A percentile compares a stretch with the other conserved stretches of the same genome.
Evolutionary conservation across 2,888 invertebrate species (phyloP).

Genomic region (Euzetes globulus): DNA sequence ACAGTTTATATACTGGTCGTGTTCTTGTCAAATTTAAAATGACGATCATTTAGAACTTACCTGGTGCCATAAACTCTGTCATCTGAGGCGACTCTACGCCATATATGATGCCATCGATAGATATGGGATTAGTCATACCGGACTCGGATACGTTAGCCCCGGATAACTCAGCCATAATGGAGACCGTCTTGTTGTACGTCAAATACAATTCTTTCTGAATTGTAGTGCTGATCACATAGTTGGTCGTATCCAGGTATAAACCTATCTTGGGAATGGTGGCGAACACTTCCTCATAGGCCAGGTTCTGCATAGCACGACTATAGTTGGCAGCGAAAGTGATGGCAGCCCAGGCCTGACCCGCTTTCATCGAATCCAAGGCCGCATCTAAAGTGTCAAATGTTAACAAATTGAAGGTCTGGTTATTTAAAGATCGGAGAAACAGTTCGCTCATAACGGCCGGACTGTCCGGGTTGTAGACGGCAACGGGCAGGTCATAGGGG

Average conservation of each 20-base stretch:
- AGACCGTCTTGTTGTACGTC: slow-evolving; percentile 25
- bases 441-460: slow-evolving; percentile 16
- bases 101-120: slow-evolving; percentile 27
- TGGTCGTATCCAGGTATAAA: slow-evolving; percentile 86
- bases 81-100: slow-evolving; percentile 58
- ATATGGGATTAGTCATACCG: slow-evolving; percentile 25
- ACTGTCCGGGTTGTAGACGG: slow-evolving; percentile 69
- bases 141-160: background rate
- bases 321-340: slow-evolving; percentile 82
- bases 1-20: no score
- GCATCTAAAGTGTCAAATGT: slow-evolving; percentile 52
- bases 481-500: slow-evolving; percentile 70
- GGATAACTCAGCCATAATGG: slow-evolving; percentile 10
- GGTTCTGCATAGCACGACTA: slow-evolving; percentile 45
- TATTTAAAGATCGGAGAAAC: slow-evolving; percentile 26
- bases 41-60: slow-evolving; percentile 64
- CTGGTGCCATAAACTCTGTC: slow-evolving; percentile 91
- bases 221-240: slow-evolving; percentile 33
- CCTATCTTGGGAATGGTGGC: slow-evolving; percentile 61
- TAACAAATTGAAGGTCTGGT: slow-evolving; percentile 15
- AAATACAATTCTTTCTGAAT: slow-evolving; percentile 28
- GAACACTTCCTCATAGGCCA: background rate
- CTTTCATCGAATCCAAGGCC: slow-evolving; percentile 63
- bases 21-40: background rate
- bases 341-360: slow-evolving; percentile 78